Conservation (phyloP, 1,140 invertebrate genomes). For the Pseudomyrmex pallidus region DNA sequence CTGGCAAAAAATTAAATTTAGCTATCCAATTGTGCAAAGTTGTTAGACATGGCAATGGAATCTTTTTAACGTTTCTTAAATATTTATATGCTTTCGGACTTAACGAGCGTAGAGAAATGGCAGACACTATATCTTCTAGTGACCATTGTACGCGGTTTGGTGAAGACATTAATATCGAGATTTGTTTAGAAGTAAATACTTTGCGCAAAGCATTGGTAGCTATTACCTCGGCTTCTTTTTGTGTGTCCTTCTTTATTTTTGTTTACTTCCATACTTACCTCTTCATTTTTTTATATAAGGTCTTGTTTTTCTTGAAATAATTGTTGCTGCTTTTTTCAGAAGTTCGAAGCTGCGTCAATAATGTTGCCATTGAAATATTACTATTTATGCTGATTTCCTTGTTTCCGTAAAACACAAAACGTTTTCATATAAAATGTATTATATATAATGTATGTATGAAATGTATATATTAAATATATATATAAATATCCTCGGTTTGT, state of each 20-base stretch:
- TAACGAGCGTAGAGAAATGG: not conserved
- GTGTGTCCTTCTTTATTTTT: not conserved
- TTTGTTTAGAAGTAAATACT: not conserved
- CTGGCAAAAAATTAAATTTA: not conserved
- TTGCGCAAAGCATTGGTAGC: not conserved
- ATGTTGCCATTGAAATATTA: too few species aligned
- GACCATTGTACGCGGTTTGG: not conserved
- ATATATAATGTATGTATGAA: too few species aligned
- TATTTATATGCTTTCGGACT: constrained; percentile 8
- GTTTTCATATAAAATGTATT: too few species aligned
- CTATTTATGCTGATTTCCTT: too few species aligned
- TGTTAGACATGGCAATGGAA: not conserved
- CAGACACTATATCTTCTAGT: not conserved
- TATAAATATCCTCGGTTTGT: too few species aligned
- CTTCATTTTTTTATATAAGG: too few species aligned
- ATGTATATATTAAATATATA: too few species aligned
- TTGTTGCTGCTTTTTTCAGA: too few species aligned
- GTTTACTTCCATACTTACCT: not conserved
- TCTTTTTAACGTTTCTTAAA: not conserved
- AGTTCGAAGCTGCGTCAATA: too few species aligned
- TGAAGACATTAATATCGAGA: not conserved
- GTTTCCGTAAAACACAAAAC: too few species aligned
- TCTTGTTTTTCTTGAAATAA: not conserved
- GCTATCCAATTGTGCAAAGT: not conserved
- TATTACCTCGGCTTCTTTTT: not conserved